A percentile compares a stretch with the other conserved stretches of the same genome.
Conservation (phyloP, 2,797 vertebrate species). For the Hozukius guyotensis region DNA sequence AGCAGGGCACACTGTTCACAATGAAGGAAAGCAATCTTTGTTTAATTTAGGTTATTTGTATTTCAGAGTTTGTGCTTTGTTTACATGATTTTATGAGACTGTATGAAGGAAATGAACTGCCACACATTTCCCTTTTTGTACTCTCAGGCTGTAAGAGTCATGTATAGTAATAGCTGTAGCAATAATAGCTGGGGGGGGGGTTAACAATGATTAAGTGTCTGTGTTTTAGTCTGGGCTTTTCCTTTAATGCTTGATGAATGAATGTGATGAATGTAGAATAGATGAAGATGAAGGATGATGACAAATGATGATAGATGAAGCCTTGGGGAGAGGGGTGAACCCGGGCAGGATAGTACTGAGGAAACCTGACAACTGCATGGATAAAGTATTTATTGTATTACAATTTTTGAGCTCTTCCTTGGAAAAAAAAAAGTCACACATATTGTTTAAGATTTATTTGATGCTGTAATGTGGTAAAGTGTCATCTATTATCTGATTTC, state of each 20-base stretch:
- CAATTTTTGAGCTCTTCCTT: background rate
- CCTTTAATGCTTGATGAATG: constrained; percentile 6
- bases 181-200: background rate
- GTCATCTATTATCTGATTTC: background rate
- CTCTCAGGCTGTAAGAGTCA: background rate
- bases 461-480: background rate
- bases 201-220: constrained; percentile 1
- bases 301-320: constrained; percentile 39
- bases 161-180: background rate
- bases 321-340: background rate
- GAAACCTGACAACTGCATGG: background rate
- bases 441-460: background rate
- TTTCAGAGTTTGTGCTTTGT: background rate
- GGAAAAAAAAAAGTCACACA: background rate
- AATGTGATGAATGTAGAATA: constrained; percentile 23
- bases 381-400: background rate
- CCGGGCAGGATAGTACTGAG: background rate
- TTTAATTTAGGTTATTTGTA: background rate
- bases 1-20: background rate
- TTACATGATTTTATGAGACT: background rate
- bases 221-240: background rate
- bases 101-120: too few relatives aligned
- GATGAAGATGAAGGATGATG: constrained; percentile 22
- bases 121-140: background rate
- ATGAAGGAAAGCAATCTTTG: background rate